Base-by-base conservation (phyloP, 2,113 vertebrate species). In the Mesoclemmys tuberculata region DNA sequence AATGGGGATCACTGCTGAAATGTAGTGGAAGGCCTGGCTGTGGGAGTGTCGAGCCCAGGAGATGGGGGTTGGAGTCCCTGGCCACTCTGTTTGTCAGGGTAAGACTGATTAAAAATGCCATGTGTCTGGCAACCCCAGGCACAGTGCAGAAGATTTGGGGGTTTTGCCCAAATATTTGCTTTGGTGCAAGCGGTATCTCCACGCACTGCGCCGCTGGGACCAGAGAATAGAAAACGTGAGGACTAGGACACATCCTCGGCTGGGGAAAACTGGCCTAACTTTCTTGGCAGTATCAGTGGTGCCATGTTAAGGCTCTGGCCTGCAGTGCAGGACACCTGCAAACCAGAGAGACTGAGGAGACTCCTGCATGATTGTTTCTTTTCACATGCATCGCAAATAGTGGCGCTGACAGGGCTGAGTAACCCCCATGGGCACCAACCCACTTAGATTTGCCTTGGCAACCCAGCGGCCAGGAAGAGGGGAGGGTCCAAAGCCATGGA, bases 261-360 rank as follows among this genome's bases (percentile, higher is more conserved):
- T 38, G 21, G 38, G 22, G 74, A 46, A 12, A 77, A 41, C 41
- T 27, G 74, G 55, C 21, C 31, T 82, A 2, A 51, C 0, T 41
- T 80, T 79, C 58, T 0, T 2, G 16, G 68, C 29, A 22, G 12
- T 52, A 51, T 26, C 64, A 0, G 0, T 86, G 58, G 71, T 85
- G 51, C 71, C 61, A 19, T 55, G 46, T 29, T 31, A 81, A 75
- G n/a, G 46, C 56, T 13, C 79, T 84, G 18, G 74, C 11, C 74
- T 27, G 4, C 0, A 0, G 1, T 86, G 74, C 31, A 74, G 27
- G n/a, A 24, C 56, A 90, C 52, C 56, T 84, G 58, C 52, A 87
- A 16, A 27, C 71, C 56, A 38, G 58, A 24, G 11, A 6, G 64
- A 68, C 26, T 9, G 18, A 14, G 12, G 64, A 21, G 24, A 10